Evolutionary conservation across 2,797 vertebrate species (phyloP), one percentile per base, ranked within the genome.

Genomic region (Pseudomugil gertrudae): DNA sequence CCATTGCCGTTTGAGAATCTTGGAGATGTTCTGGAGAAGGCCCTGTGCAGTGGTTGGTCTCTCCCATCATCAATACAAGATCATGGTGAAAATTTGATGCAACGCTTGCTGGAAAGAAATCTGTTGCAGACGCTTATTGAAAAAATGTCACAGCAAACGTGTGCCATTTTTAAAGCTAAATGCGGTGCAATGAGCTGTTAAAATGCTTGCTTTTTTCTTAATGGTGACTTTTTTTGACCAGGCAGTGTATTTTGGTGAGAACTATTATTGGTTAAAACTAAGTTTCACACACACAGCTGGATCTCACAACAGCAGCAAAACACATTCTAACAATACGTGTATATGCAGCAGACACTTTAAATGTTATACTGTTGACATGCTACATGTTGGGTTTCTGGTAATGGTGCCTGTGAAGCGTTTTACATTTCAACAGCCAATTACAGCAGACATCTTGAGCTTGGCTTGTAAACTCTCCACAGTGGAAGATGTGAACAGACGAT

Each of bases 371-470:
- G 59, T 76, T 86, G 79, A 85, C 80, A 79, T 79, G 74, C 79
- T 50, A 58, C 71, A 74, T 79, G 77, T 73, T 70, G 68, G 26
- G 57, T 77, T 63, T 59, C 8, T 65, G 56, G 65, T 89, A 83
- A 90, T 83, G 76, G 87, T 74, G 71, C 66, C 74, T 67, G 61
- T 72, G 69, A 80, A 76, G 68, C 75, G 63, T 64, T 70, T 62
- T 74, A 57, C 76, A 76, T 79, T 78, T 82, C 74, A 79, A 23
- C 59, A 70, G 63, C 86, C 86, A 87, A 90, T 91, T 85, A 88
- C 66, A 67, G 75, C 80, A 57, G 59, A 54, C 67, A 53, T 75
- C 60, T 72, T 21, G 63, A 85, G 74, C 65, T 51, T 9, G 1
- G 64, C 64, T 74, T 74, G 61, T 58, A 68, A 81, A 86, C 50